Percentiles rank a stretch among this genome's conserved stretches.
Conservation (phyloP, 2,113 vertebrate species). For the Albula glossodonta region DNA sequence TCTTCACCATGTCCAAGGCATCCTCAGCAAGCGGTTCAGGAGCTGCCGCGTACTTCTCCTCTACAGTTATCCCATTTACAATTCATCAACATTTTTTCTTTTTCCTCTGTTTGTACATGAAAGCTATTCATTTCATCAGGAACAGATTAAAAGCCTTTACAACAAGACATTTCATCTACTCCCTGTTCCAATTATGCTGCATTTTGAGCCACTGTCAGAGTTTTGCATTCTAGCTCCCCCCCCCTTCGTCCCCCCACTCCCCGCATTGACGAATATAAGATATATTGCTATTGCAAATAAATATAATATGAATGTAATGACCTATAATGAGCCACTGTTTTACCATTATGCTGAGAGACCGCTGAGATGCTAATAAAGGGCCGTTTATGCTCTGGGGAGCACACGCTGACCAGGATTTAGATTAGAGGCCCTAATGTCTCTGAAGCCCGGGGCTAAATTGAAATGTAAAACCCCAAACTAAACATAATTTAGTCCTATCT, state of each 20-base stretch:
- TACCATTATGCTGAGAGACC: conserved; percentile 82
- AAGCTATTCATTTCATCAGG: not conserved
- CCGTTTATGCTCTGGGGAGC: conserved; percentile 72
- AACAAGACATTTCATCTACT: not conserved
- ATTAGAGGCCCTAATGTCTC: conserved; percentile 85
- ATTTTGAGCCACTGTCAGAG: conserved; percentile 70
- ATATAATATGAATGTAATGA: conserved; percentile 92
- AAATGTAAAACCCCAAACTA: conserved; percentile 83
- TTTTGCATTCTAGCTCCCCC: conserved; percentile 69
- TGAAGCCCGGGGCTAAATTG: conserved; percentile 86
- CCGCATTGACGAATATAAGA: conserved; percentile 77
- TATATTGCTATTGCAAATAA: conserved; percentile 87
- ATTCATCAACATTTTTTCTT: not conserved
- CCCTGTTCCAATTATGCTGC: not conserved
- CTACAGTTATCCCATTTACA: not conserved
- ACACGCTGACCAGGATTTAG: conserved; percentile 85
- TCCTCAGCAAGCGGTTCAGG: not conserved
- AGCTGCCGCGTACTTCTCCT: not conserved
- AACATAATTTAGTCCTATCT: conserved; percentile 86
- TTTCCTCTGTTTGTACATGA: not conserved
- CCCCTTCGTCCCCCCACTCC: conserved; percentile 61
- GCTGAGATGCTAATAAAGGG: conserved; percentile 84
- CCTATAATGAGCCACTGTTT: conserved; percentile 89
- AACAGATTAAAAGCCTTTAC: not conserved
- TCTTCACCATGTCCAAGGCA: not conserved